phyloP scores from a whole-genome alignment of 2,113 vertebrate species.

The Neolamprologus falcicula region DNA sequence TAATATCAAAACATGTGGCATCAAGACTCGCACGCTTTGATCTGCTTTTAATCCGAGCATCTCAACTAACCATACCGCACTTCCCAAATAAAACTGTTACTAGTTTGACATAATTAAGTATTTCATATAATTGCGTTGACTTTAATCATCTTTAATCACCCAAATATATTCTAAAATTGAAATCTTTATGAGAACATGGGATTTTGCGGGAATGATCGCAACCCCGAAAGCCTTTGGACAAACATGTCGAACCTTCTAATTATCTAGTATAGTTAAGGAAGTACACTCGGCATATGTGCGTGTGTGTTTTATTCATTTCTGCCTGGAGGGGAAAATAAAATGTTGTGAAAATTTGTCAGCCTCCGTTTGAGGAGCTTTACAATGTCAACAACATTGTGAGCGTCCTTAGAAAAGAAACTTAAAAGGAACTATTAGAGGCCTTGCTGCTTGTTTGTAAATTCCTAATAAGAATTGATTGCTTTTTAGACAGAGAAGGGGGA shows the following conservation, averaged over 20 bases:
- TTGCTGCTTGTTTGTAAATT: constrained; percentile 4
- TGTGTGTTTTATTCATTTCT: constrained; percentile 37
- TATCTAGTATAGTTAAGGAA: constrained; percentile 58
- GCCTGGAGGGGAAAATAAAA: constrained; percentile 16
- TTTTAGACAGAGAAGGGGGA: not conserved
- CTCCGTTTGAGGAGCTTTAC: constrained; percentile 13
- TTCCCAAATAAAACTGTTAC: constrained; percentile 69
- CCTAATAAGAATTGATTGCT: constrained; percentile 2
- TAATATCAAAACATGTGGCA: constrained; percentile 65
- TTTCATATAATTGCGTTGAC: constrained; percentile 65
- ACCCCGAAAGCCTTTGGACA: constrained; percentile 58
- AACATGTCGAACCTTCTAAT: constrained; percentile 71
- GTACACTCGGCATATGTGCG: constrained; percentile 41
- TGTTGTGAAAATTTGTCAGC: constrained; percentile 38
- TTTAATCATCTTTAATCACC: constrained; percentile 73
- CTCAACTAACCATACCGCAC: constrained; percentile 52
- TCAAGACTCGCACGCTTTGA: constrained; percentile 47
- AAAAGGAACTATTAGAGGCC: constrained; percentile 3
- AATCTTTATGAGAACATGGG: constrained; percentile 66
- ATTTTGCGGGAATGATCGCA: constrained; percentile 69
- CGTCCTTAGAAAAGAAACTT: not conserved
- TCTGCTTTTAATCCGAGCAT: constrained; percentile 42
- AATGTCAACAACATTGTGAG: constrained; percentile 26
- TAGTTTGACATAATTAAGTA: constrained; percentile 71
- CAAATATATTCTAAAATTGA: constrained; percentile 75